Conservation (phyloP, 2,797 vertebrate species). For the Fratercula arctica region DNA sequence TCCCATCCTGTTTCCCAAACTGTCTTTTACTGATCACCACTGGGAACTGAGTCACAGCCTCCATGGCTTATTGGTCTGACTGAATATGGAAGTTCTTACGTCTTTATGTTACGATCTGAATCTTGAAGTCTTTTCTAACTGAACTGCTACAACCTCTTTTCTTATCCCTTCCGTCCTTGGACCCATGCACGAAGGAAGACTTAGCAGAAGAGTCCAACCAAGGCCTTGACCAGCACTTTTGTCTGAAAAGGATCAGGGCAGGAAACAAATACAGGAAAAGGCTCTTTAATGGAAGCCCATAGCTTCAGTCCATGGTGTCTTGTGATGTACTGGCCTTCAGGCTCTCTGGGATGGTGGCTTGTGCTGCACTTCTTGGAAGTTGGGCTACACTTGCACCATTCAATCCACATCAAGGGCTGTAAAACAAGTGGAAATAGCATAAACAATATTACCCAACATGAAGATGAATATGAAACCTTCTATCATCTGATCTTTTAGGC, state of each 20-base stretch:
- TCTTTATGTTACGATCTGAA: not conserved
- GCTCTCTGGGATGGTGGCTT: not conserved
- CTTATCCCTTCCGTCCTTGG: not conserved
- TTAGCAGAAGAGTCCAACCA: not conserved
- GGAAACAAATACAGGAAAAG: not conserved
- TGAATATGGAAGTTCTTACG: not conserved
- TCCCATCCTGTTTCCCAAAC: not conserved
- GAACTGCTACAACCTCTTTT: not conserved
- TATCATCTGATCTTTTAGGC: not conserved
- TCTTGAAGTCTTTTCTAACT: not conserved
- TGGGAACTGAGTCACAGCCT: not conserved
- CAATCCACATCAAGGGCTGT: not conserved
- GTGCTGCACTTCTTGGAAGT: not conserved
- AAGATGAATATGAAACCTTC: not conserved
- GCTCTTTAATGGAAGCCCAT: fast-evolving
- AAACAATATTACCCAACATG: not conserved
- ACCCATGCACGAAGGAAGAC: not conserved
- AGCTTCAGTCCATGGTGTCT: not conserved
- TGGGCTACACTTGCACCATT: not conserved
- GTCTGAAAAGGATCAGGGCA: not conserved
- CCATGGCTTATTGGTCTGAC: not conserved
- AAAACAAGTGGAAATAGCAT: not conserved
- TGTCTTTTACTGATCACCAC: not conserved
- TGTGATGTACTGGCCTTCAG: not conserved
- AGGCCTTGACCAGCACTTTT: not conserved